Evolutionary conservation across 2,113 vertebrate species (phyloP).

Genomic region (Saiga tatarica): DNA sequence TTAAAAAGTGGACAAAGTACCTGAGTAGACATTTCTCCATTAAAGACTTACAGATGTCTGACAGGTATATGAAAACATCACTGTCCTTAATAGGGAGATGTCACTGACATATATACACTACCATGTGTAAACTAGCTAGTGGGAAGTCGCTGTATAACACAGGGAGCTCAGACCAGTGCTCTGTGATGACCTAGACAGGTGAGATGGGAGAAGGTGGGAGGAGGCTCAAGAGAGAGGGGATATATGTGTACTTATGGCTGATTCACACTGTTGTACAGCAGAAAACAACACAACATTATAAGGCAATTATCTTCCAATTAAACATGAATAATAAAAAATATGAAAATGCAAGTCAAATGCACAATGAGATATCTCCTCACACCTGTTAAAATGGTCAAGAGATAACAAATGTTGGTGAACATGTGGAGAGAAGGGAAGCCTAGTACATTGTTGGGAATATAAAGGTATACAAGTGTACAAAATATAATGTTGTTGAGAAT

Average conservation of each 20-base stretch:
- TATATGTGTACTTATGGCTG: not conserved
- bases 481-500: not conserved
- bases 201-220: not conserved
- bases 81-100: not conserved
- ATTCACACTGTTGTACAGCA: not conserved
- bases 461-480: not conserved
- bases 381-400: not conserved
- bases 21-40: not conserved
- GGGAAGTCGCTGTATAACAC: not conserved
- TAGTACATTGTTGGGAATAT: not conserved
- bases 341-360: not conserved
- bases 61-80: not conserved
- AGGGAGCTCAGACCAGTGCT: not conserved
- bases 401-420: not conserved
- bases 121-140: not conserved
- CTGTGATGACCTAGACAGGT: not conserved
- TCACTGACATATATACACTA: not conserved
- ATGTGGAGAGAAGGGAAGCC: not conserved
- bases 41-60: not conserved
- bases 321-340: not conserved
- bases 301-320: not conserved
- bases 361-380: not conserved
- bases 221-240: not conserved
- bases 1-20: not conserved
- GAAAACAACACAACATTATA: not conserved